A percentile compares a stretch with the other conserved stretches of the same genome.
Conservation (phyloP, 2,113 vertebrate genomes). For the Gymnarchus niloticus region DNA sequence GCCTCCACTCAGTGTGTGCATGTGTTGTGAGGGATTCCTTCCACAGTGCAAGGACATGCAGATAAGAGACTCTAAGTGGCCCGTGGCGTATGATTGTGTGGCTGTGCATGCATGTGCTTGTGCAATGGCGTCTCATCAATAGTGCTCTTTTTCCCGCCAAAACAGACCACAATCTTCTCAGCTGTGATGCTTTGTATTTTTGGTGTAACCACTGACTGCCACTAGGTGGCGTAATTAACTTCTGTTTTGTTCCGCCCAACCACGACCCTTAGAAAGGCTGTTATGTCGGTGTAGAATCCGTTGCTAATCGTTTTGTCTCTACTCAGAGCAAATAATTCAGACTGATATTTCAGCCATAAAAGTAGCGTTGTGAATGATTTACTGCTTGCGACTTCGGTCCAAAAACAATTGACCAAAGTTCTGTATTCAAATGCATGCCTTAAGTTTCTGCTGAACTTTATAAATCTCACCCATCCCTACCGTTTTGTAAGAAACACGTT, state of each 20-base stretch:
- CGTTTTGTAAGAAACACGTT: neutral
- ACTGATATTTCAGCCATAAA: neutral
- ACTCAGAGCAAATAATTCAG: neutral
- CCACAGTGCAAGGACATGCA: neutral
- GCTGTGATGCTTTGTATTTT: neutral
- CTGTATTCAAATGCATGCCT: neutral
- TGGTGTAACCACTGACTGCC: neutral
- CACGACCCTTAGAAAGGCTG: neutral
- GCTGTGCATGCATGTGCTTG: neutral
- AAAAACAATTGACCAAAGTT: too few species aligned
- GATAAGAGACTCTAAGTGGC: neutral
- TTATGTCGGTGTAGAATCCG: neutral
- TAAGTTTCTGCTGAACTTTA: neutral
- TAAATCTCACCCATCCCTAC: neutral
- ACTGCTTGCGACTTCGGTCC: neutral
- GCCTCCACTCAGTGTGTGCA: neutral
- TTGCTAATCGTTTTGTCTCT: neutral
- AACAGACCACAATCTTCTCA: neutral
- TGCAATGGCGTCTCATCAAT: neutral
- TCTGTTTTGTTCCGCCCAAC: neutral
- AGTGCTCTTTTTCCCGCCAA: too few species aligned
- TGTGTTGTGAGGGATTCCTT: neutral
- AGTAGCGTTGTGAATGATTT: neutral
- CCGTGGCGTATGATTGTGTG: neutral
- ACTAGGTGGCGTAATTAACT: neutral